Evolutionary conservation across 2,888 invertebrate species (phyloP), one percentile per base, ranked within the genome.

Genomic region (Drosophila vallismaia): DNA sequence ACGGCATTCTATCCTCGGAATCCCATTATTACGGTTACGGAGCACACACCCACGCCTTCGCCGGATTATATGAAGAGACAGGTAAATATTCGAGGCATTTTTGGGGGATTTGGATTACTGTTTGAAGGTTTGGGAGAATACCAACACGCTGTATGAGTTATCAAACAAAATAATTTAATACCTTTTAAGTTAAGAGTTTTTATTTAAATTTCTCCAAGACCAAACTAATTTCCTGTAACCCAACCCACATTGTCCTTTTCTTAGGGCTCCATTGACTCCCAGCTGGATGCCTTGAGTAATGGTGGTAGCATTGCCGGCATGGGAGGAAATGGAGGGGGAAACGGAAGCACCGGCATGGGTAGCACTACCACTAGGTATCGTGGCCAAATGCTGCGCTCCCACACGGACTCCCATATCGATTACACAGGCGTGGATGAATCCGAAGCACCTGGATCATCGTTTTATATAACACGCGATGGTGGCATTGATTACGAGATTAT

Each of bases 21-120:
- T 92, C 99, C 99, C 0, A 98, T 98, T 56, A 99, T 99, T 64
- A 98, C 98, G 0, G 98, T 99, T 7, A 99, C 99, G 0, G 98
- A 98, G 89, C 98, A 98, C 89, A 98, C 98, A 0, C 98, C 98
- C 0, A 95, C 96, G 4, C 97, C 97, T 0, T 97, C 97, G 0
- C 97, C 97, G 0, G 97, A 97, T 90, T 97, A 95, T 88, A 93
- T 96, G 76, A 94, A 95, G 88, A 93, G 96, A 92, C 97, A 95
- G 92, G 95, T 95, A 92, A 90, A 44, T 5, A 0, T 42, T 42
- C 8, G 40, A n/a, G 36, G 5, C 12, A 36, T 6, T 36, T 28
- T 28, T 28, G 3, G 28, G 28, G 5, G 33, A 3, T 33, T 4
- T n/a, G 33, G n/a, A 2, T 8, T 33, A n/a, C 5, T 33, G 10